Base-by-base conservation (phyloP, 1,140 invertebrate species). In the Drosophila mojavensis region DNA sequence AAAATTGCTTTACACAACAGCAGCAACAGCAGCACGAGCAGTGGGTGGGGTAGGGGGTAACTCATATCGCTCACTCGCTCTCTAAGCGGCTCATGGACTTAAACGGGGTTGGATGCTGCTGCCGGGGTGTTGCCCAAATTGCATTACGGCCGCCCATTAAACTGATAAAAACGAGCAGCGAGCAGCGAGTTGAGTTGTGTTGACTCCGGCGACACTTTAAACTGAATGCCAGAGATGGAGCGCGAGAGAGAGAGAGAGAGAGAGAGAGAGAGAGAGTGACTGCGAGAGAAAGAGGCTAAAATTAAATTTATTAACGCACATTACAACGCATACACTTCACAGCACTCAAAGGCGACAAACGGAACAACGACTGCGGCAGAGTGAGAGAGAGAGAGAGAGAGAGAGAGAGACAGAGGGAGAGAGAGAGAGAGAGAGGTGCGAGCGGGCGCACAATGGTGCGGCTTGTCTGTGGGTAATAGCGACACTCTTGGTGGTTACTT, bases 301-400 rank as follows among this genome's bases (percentile, higher is more conserved):
- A 88, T 88, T 80, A 88, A 88, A 88, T 88, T 88, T 88, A 88
- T 88, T 88, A 88, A 88, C 76, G 83, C 83, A 88, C 82, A 86
- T 86, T 86, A 86, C 81, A 84, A 78, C 68, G 81, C 65, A 79
- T 63, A 67, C 81, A 84, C 77, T 84, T 84, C 61, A 80, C 60
- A 78, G 81, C 77, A 84, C 81, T 79, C 75, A 59, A 56, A 28
- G 45, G 53, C 7, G 33, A 36, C 15, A n/a, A 47, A 15, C 5
- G 11, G 36, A 2, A 33, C 33, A 33, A 33, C 9, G 33, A 33
- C 5, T 9, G 48, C 28, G 1, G 10, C 43, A 15, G 26, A 0
- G 10, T n/a, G 47, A 15, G 6, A 11, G 24, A 5, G 28, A 15
- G 15, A 15, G 15, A 47, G 43, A 45, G n/a, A 1, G 33, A 45